phyloP scores from a whole-genome alignment of 2,888 invertebrate species.

The Trissolcus brochymenae region DNA sequence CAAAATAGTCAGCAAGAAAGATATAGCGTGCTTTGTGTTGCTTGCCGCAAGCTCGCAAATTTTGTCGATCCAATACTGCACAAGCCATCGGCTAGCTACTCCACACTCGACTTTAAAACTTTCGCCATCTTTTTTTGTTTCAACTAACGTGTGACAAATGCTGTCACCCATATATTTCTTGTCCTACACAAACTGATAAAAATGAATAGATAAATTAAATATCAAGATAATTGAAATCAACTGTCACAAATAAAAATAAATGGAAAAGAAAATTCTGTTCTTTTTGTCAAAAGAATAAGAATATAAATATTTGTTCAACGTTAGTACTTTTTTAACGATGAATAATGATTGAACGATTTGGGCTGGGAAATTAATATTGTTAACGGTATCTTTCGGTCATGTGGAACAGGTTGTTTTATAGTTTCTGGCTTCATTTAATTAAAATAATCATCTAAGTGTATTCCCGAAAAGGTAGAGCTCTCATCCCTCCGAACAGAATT shows the following conservation, averaged over 20 bases:
- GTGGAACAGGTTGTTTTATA: no score
- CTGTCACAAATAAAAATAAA: no score
- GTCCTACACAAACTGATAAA: background rate
- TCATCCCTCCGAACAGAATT: background rate
- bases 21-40: background rate
- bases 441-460: slow-evolving; percentile 4
- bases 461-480: background rate
- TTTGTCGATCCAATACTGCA: slow-evolving; percentile 16
- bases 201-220: no score
- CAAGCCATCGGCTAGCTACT: slow-evolving; percentile 6
- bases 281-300: no score
- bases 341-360: no score
- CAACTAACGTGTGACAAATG: slow-evolving; percentile 9
- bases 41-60: slow-evolving; percentile 10
- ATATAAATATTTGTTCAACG: no score
- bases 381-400: no score
- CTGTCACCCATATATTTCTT: background rate
- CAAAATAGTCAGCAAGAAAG: slow-evolving; percentile 5
- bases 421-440: background rate
- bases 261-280: no score
- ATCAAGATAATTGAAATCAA: no score
- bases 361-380: no score
- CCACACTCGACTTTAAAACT: slow-evolving; percentile 14
- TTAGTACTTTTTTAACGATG: no score
- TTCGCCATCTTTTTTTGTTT: slow-evolving; percentile 13